phyloP scores from a whole-genome alignment of 2,888 invertebrate genomes.

The Caenorhabditis sp. region DNA sequence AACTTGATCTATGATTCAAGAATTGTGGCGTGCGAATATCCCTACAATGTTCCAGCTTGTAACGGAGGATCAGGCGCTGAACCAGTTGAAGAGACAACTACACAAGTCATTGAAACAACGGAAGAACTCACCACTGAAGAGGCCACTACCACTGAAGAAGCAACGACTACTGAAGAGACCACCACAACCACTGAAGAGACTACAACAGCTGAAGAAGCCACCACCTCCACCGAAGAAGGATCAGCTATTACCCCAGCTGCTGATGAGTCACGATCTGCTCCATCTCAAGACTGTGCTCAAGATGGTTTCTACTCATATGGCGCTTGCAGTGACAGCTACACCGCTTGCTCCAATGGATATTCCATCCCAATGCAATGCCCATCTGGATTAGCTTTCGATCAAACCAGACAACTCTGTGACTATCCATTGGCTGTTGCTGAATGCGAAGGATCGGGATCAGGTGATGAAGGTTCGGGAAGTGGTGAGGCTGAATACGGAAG shows the following conservation, averaged over 20 bases:
- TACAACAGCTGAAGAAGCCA: slow-evolving; percentile 1
- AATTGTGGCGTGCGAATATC: slow-evolving; percentile 29
- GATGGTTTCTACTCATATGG: slow-evolving; percentile 41
- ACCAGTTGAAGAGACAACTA: neutral
- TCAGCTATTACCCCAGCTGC: slow-evolving; percentile 9
- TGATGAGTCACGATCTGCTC: slow-evolving; percentile 1
- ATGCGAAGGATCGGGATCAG: slow-evolving; percentile 11
- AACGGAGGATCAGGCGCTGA: slow-evolving; percentile 9
- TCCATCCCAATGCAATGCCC: slow-evolving; percentile 37
- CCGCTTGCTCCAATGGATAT: slow-evolving; percentile 36
- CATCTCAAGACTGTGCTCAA: neutral
- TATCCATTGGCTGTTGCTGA: slow-evolving; percentile 36
- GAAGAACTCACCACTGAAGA: neutral
- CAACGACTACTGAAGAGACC: slow-evolving; percentile 1
- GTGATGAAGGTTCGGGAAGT: neutral
- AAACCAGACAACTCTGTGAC: slow-evolving; percentile 30
- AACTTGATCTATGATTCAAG: slow-evolving; percentile 19
- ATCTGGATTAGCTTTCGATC: slow-evolving; percentile 37
- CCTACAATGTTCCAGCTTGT: slow-evolving; percentile 17
- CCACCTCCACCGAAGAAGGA: slow-evolving; percentile 2
- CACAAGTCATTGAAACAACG: slow-evolving; percentile 3
- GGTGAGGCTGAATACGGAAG: neutral
- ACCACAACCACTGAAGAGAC: slow-evolving; percentile 6
- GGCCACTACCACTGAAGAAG: slow-evolving; percentile 5
- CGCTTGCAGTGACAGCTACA: slow-evolving; percentile 37